phyloP scores from a whole-genome alignment of 35 echinoderm and acorn worm species.

The Acanthaster planci region DNA sequence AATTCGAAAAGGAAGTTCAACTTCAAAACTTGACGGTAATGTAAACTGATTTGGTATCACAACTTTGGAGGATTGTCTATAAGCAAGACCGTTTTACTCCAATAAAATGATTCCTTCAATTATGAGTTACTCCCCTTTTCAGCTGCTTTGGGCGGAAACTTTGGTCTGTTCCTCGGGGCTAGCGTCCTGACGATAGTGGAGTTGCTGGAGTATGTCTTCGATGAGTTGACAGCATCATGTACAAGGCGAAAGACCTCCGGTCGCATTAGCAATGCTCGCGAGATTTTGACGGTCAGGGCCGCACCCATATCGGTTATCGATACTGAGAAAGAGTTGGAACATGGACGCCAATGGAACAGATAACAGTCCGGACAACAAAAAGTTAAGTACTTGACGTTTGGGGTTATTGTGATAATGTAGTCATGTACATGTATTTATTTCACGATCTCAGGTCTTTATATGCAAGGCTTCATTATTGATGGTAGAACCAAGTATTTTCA shows the following conservation, averaged over 20 bases:
- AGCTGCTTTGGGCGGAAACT: conserved; percentile 74
- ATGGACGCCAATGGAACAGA: too few species aligned
- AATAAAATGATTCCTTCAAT: neutral
- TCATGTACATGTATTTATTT: too few species aligned
- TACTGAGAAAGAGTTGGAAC: neutral
- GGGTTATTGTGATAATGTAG: too few species aligned
- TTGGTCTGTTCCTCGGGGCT: conserved; percentile 74
- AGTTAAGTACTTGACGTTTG: too few species aligned
- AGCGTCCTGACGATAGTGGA: conserved; percentile 66
- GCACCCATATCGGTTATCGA: neutral
- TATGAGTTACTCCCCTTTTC: conserved; percentile 3
- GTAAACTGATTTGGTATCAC: neutral
- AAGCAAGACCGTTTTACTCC: neutral
- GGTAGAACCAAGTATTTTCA: too few species aligned
- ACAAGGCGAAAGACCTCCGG: neutral
- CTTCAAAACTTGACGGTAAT: too few species aligned
- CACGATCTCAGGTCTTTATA: too few species aligned
- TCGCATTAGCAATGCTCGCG: neutral
- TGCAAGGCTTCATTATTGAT: too few species aligned
- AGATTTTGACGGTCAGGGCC: neutral
- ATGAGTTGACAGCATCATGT: conserved; percentile 31
- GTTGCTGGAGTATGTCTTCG: conserved; percentile 61
- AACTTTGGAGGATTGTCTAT: neutral
- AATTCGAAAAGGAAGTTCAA: too few species aligned
- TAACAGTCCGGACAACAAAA: too few species aligned